Conservation (phyloP, 1,140 invertebrate genomes). For the Ceratoteleas bidentatus region DNA sequence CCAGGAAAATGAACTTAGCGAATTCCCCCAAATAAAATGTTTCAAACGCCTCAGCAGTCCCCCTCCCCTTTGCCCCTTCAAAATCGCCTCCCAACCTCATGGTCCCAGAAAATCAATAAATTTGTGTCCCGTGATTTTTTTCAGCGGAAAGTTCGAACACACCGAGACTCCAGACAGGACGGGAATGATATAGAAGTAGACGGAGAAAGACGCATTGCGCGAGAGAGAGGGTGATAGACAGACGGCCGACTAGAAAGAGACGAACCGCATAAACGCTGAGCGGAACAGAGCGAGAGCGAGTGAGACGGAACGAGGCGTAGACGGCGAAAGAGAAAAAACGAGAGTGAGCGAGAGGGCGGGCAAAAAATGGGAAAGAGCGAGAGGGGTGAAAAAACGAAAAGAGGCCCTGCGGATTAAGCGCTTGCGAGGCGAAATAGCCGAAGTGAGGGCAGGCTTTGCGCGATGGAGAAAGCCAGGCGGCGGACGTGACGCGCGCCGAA, state of each 20-base stretch:
- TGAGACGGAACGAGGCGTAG: not conserved
- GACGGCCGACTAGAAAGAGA: no score
- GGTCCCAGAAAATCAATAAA: not conserved
- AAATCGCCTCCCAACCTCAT: no score
- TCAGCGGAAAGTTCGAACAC: not conserved
- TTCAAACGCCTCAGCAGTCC: no score
- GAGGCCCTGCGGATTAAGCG: constrained; percentile 41
- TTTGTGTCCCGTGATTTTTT: not conserved
- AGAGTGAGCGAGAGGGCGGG: constrained; percentile 4
- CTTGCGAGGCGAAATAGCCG: constrained; percentile 30
- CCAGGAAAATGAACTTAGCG: no score
- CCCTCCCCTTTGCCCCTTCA: no score
- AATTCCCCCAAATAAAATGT: no score
- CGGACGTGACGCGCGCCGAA: constrained; percentile 33
- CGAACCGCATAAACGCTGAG: no score
- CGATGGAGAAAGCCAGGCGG: constrained; percentile 21
- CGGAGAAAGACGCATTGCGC: not conserved
- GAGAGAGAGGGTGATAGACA: no score
- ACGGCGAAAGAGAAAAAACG: not conserved
- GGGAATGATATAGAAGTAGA: constrained; percentile 6
- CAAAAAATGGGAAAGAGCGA: constrained; percentile 28
- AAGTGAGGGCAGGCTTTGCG: constrained; percentile 3
- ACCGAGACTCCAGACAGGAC: not conserved
- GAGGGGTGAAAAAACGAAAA: constrained; percentile 25
- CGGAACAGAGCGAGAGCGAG: not conserved